A percentile compares a stretch with the other conserved stretches of the same genome.
Evolutionary conservation across 2,888 invertebrate species (phyloP).

Genomic region (Leptothorax acervorum): DNA sequence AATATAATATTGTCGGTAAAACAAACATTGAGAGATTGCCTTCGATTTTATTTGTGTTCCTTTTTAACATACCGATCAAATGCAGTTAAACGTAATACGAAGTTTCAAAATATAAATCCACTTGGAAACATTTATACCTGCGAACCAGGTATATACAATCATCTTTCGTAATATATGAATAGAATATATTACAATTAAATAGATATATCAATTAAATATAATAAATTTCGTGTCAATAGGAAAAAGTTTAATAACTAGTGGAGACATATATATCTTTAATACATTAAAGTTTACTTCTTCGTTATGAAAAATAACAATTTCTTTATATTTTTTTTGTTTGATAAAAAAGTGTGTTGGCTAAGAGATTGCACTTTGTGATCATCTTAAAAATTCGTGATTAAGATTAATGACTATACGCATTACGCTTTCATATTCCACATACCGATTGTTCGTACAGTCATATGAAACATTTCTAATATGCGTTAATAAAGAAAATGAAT

Average conservation of each 20-base stretch:
- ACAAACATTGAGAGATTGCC: constrained; percentile 24
- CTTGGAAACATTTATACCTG: constrained; percentile 63
- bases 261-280: constrained; percentile 80
- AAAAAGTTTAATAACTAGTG: constrained; percentile 83
- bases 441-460: constrained; percentile 76
- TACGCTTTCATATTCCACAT: constrained; percentile 67
- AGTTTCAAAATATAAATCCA: constrained; percentile 41
- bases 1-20: constrained; percentile 18
- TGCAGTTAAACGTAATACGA: constrained; percentile 36
- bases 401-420: constrained; percentile 77
- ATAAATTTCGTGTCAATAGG: constrained; percentile 80
- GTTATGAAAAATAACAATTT: constrained; percentile 85
- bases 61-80: constrained; percentile 26
- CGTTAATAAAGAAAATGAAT: constrained; percentile 72
- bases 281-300: constrained; percentile 81
- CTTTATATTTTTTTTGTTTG: constrained; percentile 82
- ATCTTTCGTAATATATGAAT: constrained; percentile 62
- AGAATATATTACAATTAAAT: constrained; percentile 74
- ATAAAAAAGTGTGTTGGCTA: constrained; percentile 85
- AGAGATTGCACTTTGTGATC: constrained; percentile 86
- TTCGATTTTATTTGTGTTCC: constrained; percentile 4
- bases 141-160: constrained; percentile 51
- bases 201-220: constrained; percentile 74
- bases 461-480: constrained; percentile 72
- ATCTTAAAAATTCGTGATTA: constrained; percentile 83